Evolutionary conservation across 2,797 vertebrate genomes (phyloP).

Genomic region (Cyclura pinguis): DNA sequence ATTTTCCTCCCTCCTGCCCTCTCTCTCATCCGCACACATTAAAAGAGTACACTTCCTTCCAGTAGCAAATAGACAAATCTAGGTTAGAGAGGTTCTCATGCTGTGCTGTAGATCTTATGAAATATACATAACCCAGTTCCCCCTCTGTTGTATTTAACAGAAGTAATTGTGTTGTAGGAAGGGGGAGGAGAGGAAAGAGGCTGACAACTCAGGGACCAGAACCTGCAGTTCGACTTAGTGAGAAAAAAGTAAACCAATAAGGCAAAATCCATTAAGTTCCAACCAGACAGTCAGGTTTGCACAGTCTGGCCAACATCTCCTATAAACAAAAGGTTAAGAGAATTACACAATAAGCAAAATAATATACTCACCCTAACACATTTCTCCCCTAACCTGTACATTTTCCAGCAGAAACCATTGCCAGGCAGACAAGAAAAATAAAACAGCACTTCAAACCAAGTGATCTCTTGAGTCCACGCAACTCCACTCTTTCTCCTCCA

Average conservation of each 20-base stretch:
- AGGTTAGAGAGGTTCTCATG: neutral
- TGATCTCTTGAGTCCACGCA: neutral
- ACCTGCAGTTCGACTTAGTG: neutral
- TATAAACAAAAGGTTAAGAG: conserved; percentile 5
- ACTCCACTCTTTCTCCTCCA: neutral
- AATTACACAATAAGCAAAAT: neutral
- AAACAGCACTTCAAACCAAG: neutral
- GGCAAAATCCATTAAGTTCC: neutral
- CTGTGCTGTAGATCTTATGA: neutral
- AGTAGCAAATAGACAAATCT: neutral
- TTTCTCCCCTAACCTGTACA: conserved; percentile 4
- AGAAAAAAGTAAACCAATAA: neutral
- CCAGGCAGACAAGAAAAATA: conserved; percentile 10
- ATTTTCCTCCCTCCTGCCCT: neutral
- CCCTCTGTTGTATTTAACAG: neutral
- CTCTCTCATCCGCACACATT: neutral
- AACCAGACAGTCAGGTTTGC: neutral
- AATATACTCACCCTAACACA: conserved; percentile 25
- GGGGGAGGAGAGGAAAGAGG: neutral
- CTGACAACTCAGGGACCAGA: neutral
- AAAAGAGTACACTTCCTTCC: neutral
- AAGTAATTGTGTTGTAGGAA: neutral
- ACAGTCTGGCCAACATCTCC: neutral
- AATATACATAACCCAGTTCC: neutral
- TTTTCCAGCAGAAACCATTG: conserved; percentile 6